Evolutionary conservation across 1,140 invertebrate genomes (phyloP).

Genomic region (Eupristina koningsbergeri): DNA sequence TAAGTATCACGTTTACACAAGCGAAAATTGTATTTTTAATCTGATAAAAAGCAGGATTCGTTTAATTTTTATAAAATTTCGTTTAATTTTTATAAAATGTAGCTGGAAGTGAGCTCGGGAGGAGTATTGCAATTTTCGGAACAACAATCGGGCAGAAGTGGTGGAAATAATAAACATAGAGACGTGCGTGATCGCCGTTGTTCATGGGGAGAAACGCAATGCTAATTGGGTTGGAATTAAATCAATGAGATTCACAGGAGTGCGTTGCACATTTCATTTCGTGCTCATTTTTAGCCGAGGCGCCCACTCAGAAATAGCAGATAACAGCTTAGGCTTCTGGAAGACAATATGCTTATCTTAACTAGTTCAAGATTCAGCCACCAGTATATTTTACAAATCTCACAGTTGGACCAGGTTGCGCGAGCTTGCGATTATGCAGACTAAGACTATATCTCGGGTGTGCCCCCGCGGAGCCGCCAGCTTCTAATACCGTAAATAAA

Average conservation of each 20-base stretch:
- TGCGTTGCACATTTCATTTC: background rate
- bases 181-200: background rate
- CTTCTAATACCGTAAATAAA: slow-evolving; percentile 44
- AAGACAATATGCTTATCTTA: slow-evolving; percentile 48
- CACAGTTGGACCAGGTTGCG: slow-evolving; percentile 8
- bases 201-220: too few relatives aligned
- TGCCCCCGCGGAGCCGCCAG: background rate
- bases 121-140: background rate
- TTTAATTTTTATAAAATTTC: background rate
- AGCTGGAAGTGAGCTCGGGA: background rate
- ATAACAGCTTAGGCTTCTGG: background rate
- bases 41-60: background rate
- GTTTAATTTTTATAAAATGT: background rate
- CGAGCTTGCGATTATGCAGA: slow-evolving; percentile 34
- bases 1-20: background rate
- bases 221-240: background rate
- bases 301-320: background rate
- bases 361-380: slow-evolving; percentile 14
- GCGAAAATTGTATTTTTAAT: background rate
- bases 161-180: background rate
- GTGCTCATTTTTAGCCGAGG: background rate
- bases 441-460: slow-evolving; percentile 33
- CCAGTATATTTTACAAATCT: slow-evolving; percentile 31
- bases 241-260: background rate
- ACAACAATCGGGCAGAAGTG: background rate